Conservation (phyloP, 2,888 invertebrate species). For the Eubasilissa splendida region DNA sequence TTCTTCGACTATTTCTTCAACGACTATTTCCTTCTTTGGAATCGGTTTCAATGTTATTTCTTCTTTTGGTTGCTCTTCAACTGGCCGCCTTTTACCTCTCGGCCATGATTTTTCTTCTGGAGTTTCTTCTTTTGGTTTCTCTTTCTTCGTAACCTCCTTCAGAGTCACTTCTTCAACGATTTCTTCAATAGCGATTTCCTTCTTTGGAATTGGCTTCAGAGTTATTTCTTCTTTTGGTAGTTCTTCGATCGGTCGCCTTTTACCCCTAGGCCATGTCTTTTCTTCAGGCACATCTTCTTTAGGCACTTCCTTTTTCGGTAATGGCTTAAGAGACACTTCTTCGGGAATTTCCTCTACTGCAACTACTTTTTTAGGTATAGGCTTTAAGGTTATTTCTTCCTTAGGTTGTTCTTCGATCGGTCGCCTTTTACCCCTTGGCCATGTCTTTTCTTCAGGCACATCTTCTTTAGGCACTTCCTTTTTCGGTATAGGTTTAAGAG, state of each 20-base stretch:
- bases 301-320: slow-evolving; percentile 65
- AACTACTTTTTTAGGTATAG: slow-evolving; percentile 64
- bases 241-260: slow-evolving; percentile 64
- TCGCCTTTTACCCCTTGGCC: slow-evolving; percentile 62
- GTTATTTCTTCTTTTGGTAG: slow-evolving; percentile 63
- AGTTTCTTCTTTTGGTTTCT: slow-evolving; percentile 62
- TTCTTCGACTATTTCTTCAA: slow-evolving; percentile 61
- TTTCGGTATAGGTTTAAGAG: slow-evolving; percentile 11
- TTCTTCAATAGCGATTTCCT: slow-evolving; percentile 61
- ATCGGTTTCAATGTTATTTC: slow-evolving; percentile 65
- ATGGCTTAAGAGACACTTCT: slow-evolving; percentile 64
- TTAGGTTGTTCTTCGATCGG: slow-evolving; percentile 61
- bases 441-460: slow-evolving; percentile 57
- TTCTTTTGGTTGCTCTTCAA: slow-evolving; percentile 61
- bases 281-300: slow-evolving; percentile 62
- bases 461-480: slow-evolving; percentile 54
- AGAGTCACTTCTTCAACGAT: slow-evolving; percentile 63
- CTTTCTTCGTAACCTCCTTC: slow-evolving; percentile 65
- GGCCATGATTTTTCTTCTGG: slow-evolving; percentile 62
- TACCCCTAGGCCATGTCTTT: slow-evolving; percentile 62
- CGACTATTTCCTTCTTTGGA: slow-evolving; percentile 62
- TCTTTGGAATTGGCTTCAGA: slow-evolving; percentile 64
- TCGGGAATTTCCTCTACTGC: slow-evolving; percentile 61
- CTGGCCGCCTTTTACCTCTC: slow-evolving; percentile 62
- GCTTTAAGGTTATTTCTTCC: slow-evolving; percentile 64